Evolutionary conservation across 1,140 invertebrate genomes (phyloP).

Genomic region (Odontomachus brunneus): DNA sequence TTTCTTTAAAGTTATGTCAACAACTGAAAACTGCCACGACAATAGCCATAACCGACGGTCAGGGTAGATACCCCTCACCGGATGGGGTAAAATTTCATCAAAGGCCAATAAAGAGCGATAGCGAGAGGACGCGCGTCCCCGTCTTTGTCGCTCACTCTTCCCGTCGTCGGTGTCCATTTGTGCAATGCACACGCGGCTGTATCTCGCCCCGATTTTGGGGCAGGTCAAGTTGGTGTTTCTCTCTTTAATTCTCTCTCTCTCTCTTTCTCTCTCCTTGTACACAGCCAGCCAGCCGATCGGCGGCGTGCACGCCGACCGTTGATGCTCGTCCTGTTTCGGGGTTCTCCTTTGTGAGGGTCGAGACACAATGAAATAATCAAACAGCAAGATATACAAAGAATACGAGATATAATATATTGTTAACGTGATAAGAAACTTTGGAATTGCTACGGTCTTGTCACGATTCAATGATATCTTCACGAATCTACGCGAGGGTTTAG

Average conservation of each 20-base stretch:
- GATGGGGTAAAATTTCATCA: slow-evolving; percentile 58
- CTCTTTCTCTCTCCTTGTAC: slow-evolving; percentile 21
- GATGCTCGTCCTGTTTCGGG: slow-evolving; percentile 36
- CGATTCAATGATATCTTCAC: too few species aligned
- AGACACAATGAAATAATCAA: not conserved
- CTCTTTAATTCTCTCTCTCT: slow-evolving; percentile 2
- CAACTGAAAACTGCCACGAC: not conserved
- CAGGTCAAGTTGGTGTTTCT: slow-evolving; percentile 56
- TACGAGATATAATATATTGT: not conserved
- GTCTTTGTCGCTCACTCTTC: slow-evolving; percentile 14
- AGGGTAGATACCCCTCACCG: slow-evolving; percentile 17
- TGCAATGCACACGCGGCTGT: slow-evolving; percentile 31
- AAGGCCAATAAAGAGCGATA: slow-evolving; percentile 29
- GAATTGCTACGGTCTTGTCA: not conserved
- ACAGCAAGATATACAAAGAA: not conserved
- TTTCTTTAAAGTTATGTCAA: not conserved
- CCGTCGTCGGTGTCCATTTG: slow-evolving; percentile 31
- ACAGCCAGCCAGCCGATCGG: slow-evolving; percentile 39
- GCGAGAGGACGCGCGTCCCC: slow-evolving; percentile 33
- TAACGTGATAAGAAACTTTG: not conserved
- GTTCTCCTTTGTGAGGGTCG: slow-evolving; percentile 33
- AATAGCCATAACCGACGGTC: slow-evolving; percentile 1
- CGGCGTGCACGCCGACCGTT: slow-evolving; percentile 42
- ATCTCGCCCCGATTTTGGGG: slow-evolving; percentile 52
- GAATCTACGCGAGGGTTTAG: too few species aligned